Percentiles rank a stretch among this genome's conserved stretches.
Evolutionary conservation across 1,140 invertebrate species (phyloP).

Genomic region (Rhysida immarginata): DNA sequence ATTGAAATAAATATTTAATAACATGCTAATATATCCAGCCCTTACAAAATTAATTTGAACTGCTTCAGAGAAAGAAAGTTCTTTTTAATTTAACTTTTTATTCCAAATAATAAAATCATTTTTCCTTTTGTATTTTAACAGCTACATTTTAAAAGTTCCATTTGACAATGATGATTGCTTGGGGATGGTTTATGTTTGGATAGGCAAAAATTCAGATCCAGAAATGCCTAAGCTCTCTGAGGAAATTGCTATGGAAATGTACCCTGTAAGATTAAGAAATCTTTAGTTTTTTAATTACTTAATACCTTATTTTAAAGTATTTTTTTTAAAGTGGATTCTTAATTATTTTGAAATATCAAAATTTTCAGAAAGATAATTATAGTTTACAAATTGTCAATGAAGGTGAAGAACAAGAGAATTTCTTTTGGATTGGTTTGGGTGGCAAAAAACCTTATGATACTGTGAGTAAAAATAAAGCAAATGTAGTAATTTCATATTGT

Average conservation of each 20-base stretch:
- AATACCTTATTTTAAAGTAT: too few relatives aligned
- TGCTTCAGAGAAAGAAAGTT: too few relatives aligned
- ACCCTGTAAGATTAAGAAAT: too few relatives aligned
- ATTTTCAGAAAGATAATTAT: conserved; percentile 5
- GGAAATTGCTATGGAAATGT: conserved; percentile 83
- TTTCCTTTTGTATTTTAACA: conserved; percentile 29
- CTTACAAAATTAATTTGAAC: too few relatives aligned
- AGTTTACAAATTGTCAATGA: conserved; percentile 77
- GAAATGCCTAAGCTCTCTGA: conserved; percentile 78
- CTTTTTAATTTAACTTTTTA: neutral
- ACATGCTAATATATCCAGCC: too few relatives aligned
- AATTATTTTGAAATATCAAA: too few relatives aligned
- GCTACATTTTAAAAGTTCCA: conserved; percentile 90
- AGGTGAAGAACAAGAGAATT: conserved; percentile 96
- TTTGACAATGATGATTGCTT: conserved; percentile 55
- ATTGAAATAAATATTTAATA: too few relatives aligned
- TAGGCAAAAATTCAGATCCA: conserved; percentile 71
- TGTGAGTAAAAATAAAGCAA: conserved; percentile 18
- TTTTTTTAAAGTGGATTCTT: too few relatives aligned
- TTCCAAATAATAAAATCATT: neutral
- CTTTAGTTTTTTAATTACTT: too few relatives aligned
- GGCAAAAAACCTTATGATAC: conserved; percentile 82
- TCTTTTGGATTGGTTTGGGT: conserved; percentile 93
- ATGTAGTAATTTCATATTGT: conserved; percentile 1
- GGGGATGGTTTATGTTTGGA: conserved; percentile 96